Evolutionary conservation across 2,113 vertebrate genomes (phyloP).

Genomic region (Ariopsis seemanni): DNA sequence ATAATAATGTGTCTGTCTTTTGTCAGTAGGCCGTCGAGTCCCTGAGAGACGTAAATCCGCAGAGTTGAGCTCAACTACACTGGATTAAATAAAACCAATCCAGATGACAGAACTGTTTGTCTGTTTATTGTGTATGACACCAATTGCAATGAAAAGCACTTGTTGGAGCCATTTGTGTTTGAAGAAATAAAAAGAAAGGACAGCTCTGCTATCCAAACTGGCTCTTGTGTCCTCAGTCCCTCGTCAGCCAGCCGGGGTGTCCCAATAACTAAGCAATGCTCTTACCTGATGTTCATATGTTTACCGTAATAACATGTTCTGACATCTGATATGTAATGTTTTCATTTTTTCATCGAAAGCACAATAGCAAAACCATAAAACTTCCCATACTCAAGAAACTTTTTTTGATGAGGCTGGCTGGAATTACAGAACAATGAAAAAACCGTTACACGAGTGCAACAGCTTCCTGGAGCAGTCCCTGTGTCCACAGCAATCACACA

Average conservation of each 20-base stretch:
- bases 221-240: neutral
- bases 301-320: conserved; percentile 13
- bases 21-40: neutral
- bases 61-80: neutral
- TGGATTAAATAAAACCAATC: neutral
- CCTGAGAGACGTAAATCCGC: neutral
- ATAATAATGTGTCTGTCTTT: neutral
- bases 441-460: neutral
- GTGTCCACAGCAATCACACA: neutral
- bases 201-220: neutral
- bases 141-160: neutral
- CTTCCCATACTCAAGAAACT: neutral
- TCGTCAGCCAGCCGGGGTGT: neutral
- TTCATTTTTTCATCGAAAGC: neutral
- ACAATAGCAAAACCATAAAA: neutral
- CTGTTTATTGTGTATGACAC: conserved; percentile 16
- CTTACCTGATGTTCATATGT: neutral
- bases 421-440: neutral
- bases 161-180: neutral
- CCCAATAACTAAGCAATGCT: conserved; percentile 2
- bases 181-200: neutral
- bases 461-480: neutral
- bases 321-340: neutral
- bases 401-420: neutral
- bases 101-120: neutral